phyloP scores from a whole-genome alignment of 2,113 vertebrate species.

The Macquaria australasica region DNA sequence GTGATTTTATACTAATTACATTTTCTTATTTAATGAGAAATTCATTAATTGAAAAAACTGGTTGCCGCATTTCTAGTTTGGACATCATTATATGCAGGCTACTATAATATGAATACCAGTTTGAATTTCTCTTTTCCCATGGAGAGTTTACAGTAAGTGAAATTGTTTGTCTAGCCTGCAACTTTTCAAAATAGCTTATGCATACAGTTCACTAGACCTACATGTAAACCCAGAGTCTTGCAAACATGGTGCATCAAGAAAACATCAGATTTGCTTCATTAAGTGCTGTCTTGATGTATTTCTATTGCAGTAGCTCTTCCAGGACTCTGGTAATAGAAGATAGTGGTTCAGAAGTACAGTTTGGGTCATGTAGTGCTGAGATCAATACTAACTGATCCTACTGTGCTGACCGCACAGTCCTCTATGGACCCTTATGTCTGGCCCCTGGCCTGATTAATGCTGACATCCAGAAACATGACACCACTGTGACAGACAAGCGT shows the following conservation, averaged over 20 bases:
- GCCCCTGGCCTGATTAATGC: constrained; percentile 78
- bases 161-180: not conserved
- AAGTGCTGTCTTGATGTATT: constrained; percentile 6
- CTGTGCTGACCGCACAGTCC: constrained; percentile 74
- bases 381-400: constrained; percentile 75
- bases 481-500: constrained; percentile 59
- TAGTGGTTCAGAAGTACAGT: constrained; percentile 33
- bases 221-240: not conserved
- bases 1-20: not conserved
- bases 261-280: not conserved
- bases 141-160: not conserved
- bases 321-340: constrained; percentile 42
- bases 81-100: not conserved
- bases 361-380: constrained; percentile 49
- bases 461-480: constrained; percentile 79
- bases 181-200: not conserved
- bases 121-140: not conserved
- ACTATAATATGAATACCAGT: not conserved
- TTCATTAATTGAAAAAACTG: not conserved
- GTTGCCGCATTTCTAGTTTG: not conserved
- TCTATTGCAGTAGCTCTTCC: not conserved
- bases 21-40: not conserved
- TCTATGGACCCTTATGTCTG: constrained; percentile 68
- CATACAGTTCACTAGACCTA: not conserved
- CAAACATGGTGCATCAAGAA: not conserved